phyloP scores from a whole-genome alignment of 2,797 vertebrate species.

The Coreius guichenoti region DNA sequence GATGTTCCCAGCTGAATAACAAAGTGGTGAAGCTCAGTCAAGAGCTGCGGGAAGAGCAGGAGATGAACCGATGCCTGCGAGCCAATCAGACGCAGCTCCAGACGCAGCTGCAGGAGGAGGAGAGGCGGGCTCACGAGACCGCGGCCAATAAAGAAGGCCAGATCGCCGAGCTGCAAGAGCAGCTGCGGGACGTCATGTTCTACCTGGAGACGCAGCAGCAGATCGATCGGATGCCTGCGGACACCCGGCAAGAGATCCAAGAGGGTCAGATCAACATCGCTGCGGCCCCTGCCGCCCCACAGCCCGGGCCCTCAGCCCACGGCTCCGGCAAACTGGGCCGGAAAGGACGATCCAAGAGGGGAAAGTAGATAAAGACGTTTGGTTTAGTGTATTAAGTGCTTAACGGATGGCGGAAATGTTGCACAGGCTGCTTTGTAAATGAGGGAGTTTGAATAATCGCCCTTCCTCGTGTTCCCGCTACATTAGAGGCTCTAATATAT shows the following conservation, averaged over 20 bases:
- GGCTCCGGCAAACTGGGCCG: conserved; percentile 78
- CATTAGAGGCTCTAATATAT: conserved; percentile 11
- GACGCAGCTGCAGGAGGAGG: conserved; percentile 88
- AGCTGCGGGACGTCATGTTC: conserved; percentile 97
- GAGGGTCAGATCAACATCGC: conserved; percentile 96
- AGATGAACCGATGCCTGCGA: conserved; percentile 94
- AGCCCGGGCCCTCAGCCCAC: conserved; percentile 62
- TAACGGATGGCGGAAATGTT: neutral
- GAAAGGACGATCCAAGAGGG: conserved; percentile 89
- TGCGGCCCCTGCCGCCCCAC: conserved; percentile 72
- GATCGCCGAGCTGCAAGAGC: conserved; percentile 92
- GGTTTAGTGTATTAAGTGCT: neutral
- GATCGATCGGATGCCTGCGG: conserved; percentile 89
- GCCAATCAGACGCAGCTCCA: conserved; percentile 92
- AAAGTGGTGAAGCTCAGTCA: conserved; percentile 87
- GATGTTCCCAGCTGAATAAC: conserved; percentile 87
- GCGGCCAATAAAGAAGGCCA: conserved; percentile 84
- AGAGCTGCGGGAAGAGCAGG: conserved; percentile 95
- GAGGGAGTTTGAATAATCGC: neutral
- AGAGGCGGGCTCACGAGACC: conserved; percentile 82
- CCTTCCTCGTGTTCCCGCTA: neutral
- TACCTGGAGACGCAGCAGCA: conserved; percentile 94
- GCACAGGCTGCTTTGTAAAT: conserved; percentile 11
- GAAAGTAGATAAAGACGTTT: conserved; percentile 78
- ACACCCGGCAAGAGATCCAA: conserved; percentile 92